Percentiles rank a stretch among this genome's conserved stretches.
Evolutionary conservation across 2,888 invertebrate genomes (phyloP).

Genomic region (Synergus gifuensis): DNA sequence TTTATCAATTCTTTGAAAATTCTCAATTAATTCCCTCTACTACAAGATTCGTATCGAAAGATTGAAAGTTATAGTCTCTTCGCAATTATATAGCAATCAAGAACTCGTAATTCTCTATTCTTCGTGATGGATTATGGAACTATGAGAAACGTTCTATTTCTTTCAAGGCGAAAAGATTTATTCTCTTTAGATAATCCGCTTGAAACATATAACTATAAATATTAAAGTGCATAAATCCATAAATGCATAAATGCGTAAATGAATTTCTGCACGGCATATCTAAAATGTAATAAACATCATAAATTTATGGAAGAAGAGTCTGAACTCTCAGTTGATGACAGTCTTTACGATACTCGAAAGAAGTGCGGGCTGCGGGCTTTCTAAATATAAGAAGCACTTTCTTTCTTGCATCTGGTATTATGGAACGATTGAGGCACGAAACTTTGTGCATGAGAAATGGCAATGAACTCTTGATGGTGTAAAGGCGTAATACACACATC

Average conservation of each 20-base stretch:
- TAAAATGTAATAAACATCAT: neutral
- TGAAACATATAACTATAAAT: neutral
- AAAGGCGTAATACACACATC: neutral
- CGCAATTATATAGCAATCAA: neutral
- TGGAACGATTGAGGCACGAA: neutral
- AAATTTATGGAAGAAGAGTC: neutral
- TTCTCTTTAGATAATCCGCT: constrained; percentile 16
- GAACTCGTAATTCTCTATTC: neutral
- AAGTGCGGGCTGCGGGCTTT: neutral
- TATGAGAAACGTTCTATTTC: constrained; percentile 39
- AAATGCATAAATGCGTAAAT: neutral
- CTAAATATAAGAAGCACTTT: neutral
- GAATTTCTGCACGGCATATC: neutral
- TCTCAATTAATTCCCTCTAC: neutral
- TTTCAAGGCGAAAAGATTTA: constrained; percentile 40
- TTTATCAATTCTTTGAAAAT: neutral
- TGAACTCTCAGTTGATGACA: neutral
- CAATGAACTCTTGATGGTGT: constrained; percentile 29
- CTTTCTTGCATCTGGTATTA: neutral
- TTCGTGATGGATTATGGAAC: neutral
- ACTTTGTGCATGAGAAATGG: constrained; percentile 6
- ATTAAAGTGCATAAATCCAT: neutral
- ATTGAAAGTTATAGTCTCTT: neutral
- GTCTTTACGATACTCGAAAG: neutral
- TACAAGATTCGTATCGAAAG: neutral